Conservation (phyloP, 37 sponge, comb jelly and placozoan genomes). For the Chondrosia reniformis region DNA sequence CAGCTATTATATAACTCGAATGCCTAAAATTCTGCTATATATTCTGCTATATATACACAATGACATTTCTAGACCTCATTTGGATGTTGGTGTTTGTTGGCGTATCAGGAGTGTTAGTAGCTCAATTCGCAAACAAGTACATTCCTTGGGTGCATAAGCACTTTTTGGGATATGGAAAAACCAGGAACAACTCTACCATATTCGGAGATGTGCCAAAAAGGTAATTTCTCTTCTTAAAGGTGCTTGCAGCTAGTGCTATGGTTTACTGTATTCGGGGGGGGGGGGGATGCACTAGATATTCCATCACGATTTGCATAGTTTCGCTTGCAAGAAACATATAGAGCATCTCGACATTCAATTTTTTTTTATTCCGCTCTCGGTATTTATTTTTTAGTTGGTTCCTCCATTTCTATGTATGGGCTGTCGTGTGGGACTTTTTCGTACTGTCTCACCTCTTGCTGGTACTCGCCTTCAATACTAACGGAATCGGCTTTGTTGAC, state of each 20-base stretch:
- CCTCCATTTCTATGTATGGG: slow-evolving; percentile 70
- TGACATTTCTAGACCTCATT: not conserved
- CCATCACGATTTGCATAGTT: too few relatives aligned
- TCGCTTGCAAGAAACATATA: too few relatives aligned
- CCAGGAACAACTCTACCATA: not conserved
- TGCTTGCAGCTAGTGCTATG: too few relatives aligned
- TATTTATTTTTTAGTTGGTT: slow-evolving; percentile 79
- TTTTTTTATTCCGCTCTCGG: too few relatives aligned
- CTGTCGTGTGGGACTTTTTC: slow-evolving; percentile 32
- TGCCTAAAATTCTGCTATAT: too few relatives aligned
- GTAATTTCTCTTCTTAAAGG: not conserved
- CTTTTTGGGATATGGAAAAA: slow-evolving; percentile 12
- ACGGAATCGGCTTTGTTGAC: not conserved
- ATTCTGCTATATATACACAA: too few relatives aligned
- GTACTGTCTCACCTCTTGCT: slow-evolving; percentile 10
- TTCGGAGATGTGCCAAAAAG: slow-evolving; percentile 19
- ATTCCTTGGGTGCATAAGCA: too few relatives aligned
- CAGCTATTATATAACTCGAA: too few relatives aligned
- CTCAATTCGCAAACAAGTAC: not conserved
- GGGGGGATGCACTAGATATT: too few relatives aligned
- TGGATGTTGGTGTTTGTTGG: not conserved
- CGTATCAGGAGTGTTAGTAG: not conserved
- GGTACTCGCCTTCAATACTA: not conserved
- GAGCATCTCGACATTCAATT: too few relatives aligned
- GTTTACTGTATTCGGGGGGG: too few relatives aligned